Conservation (phyloP, 1,140 invertebrate genomes). For the Zelostemma sp. region DNA sequence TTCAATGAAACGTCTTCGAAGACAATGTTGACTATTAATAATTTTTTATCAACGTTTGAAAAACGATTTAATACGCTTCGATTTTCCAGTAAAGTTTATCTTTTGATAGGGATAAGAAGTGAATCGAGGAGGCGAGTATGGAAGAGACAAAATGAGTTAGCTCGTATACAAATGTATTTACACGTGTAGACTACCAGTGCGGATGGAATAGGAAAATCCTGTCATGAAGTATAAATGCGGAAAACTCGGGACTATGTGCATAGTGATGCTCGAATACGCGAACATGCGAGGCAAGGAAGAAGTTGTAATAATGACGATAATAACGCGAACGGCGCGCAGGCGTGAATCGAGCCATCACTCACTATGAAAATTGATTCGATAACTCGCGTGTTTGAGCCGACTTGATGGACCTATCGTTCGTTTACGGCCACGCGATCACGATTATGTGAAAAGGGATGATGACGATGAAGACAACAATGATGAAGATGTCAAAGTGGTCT, state of each 20-base stretch:
- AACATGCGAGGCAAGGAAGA: conserved; percentile 29
- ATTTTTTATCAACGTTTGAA: too few relatives aligned
- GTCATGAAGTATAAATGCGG: conserved; percentile 60
- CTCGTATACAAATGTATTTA: conserved; percentile 38
- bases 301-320: conserved; percentile 28
- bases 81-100: conserved; percentile 8
- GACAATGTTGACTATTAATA: too few relatives aligned
- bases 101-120: conserved; percentile 11
- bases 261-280: conserved; percentile 48
- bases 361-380: conserved; percentile 51
- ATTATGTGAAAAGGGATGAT: conserved; percentile 52
- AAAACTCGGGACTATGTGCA: conserved; percentile 56
- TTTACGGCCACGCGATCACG: conserved; percentile 57
- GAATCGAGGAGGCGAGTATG: conserved; percentile 23
- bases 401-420: conserved; percentile 58
- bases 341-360: conserved; percentile 53
- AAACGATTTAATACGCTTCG: too few relatives aligned
- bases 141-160: conserved; percentile 27
- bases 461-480: conserved; percentile 45
- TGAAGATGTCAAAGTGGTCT: conserved; percentile 64
- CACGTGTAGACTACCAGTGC: conserved; percentile 33
- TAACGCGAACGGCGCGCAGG: conserved; percentile 39
- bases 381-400: conserved; percentile 54
- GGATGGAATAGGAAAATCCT: conserved; percentile 49
- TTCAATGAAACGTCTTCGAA: too few relatives aligned